Percentiles rank a stretch among this genome's conserved stretches.
Conservation (phyloP, 2,888 invertebrate species). For the Hypolimnas misippus region DNA sequence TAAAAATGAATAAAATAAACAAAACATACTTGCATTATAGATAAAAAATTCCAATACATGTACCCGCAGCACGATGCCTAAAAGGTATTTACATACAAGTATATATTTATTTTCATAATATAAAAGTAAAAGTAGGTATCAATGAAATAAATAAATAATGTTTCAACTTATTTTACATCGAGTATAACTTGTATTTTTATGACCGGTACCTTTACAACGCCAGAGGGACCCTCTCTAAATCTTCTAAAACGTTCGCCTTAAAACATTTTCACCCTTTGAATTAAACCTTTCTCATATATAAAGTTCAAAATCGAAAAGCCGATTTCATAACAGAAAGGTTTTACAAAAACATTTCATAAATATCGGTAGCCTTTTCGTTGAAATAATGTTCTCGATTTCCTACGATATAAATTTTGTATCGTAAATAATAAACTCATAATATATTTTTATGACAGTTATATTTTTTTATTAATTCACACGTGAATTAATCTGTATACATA, state of each 20-base stretch:
- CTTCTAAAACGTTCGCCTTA: slow-evolving; percentile 17
- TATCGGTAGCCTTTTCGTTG: not conserved
- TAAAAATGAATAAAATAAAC: no score
- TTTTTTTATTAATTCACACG: no score
- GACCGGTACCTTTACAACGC: slow-evolving; percentile 26
- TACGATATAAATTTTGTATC: not conserved
- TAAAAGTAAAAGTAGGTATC: no score
- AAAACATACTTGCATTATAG: no score
- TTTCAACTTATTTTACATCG: slow-evolving; percentile 16
- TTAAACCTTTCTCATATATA: slow-evolving; percentile 7
- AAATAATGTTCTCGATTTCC: not conserved
- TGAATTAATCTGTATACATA: no score
- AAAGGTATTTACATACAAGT: no score
- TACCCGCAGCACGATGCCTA: no score
- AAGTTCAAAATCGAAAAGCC: slow-evolving; percentile 9
- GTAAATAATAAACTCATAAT: not conserved
- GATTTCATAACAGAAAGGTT: slow-evolving; percentile 3
- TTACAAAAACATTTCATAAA: slow-evolving; percentile 12
- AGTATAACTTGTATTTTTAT: slow-evolving; percentile 27
- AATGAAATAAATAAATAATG: not conserved
- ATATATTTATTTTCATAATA: no score
- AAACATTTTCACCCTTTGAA: slow-evolving; percentile 7
- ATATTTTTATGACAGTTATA: not conserved
- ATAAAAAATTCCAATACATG: no score
- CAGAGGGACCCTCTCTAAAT: slow-evolving; percentile 29